Evolutionary conservation across 2,888 invertebrate species (phyloP).

Genomic region (Drepanosiphum platanoidis): DNA sequence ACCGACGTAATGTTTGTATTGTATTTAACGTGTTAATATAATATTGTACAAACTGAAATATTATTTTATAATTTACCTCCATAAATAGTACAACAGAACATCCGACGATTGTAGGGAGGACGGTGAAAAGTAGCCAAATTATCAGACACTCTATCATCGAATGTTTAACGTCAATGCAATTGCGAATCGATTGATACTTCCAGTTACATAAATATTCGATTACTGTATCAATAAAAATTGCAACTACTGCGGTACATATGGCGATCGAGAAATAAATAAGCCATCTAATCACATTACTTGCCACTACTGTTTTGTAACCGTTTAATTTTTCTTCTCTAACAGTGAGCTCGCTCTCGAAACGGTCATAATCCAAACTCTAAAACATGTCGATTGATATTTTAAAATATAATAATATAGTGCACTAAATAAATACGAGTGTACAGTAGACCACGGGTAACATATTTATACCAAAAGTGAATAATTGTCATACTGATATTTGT

Average conservation of each 20-base stretch:
- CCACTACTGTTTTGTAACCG: constrained; percentile 66
- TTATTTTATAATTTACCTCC: constrained; percentile 42
- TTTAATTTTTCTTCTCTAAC: constrained; percentile 69
- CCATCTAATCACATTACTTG: constrained; percentile 70
- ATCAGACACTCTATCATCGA: constrained; percentile 17
- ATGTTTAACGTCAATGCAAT: constrained; percentile 32
- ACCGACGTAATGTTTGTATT: too few species aligned
- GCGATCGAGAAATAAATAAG: constrained; percentile 73
- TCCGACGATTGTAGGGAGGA: constrained; percentile 37
- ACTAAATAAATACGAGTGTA: not conserved
- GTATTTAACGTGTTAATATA: too few species aligned
- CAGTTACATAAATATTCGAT: constrained; percentile 68
- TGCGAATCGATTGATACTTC: constrained; percentile 67
- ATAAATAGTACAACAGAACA: constrained; percentile 50
- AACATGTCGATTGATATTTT: constrained; percentile 2
- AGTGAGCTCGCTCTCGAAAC: constrained; percentile 69
- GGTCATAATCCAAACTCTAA: constrained; percentile 71
- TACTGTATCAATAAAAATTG: constrained; percentile 70
- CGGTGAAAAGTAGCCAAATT: constrained; percentile 50
- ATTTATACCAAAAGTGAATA: too few species aligned
- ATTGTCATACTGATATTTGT: not conserved
- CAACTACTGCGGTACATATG: constrained; percentile 71
- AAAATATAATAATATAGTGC: not conserved
- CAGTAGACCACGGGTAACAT: too few species aligned
- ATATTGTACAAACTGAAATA: not conserved